These are phyloP conservation scores for Operophtera brumata DNA, from an alignment of 2,888 invertebrate species.

Conservation along the genomic window DNA sequence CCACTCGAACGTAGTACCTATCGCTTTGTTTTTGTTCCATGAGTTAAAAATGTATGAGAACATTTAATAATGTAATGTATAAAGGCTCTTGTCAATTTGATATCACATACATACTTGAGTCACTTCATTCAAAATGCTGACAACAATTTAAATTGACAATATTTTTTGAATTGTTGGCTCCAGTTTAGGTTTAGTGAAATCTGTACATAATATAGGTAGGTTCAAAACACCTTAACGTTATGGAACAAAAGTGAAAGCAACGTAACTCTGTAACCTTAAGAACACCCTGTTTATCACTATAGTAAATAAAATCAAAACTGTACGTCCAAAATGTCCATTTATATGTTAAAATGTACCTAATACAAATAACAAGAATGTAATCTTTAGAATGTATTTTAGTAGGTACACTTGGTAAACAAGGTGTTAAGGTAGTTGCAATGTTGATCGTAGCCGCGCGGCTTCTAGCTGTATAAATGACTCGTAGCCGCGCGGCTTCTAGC, in stretches of 20 bases:
- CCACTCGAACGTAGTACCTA: conserved; percentile 47
- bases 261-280: conserved; percentile 48
- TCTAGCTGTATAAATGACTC: conserved; percentile 56
- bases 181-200: not conserved
- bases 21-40: conserved; percentile 75
- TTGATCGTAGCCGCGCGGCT: conserved; percentile 56
- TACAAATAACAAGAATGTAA: conserved; percentile 80
- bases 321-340: conserved; percentile 82
- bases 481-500: too few species aligned
- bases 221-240: conserved; percentile 14
- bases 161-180: conserved; percentile 3
- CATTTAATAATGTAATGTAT: not conserved
- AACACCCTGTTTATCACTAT: conserved; percentile 62
- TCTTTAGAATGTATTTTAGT: conserved; percentile 74
- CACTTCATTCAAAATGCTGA: not conserved
- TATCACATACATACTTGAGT: not conserved
- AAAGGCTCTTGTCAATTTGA: conserved; percentile 11
- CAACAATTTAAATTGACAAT: conserved; percentile 3
- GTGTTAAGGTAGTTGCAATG: conserved; percentile 58
- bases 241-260: conserved; percentile 74
- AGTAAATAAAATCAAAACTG: conserved; percentile 72
- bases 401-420: conserved; percentile 65
- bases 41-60: not conserved
- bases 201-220: not conserved
- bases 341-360: conserved; percentile 77